These are phyloP conservation scores for Wasmannia auropunctata DNA, from an alignment of 1,140 invertebrate species.

Conservation along the genomic window DNA sequence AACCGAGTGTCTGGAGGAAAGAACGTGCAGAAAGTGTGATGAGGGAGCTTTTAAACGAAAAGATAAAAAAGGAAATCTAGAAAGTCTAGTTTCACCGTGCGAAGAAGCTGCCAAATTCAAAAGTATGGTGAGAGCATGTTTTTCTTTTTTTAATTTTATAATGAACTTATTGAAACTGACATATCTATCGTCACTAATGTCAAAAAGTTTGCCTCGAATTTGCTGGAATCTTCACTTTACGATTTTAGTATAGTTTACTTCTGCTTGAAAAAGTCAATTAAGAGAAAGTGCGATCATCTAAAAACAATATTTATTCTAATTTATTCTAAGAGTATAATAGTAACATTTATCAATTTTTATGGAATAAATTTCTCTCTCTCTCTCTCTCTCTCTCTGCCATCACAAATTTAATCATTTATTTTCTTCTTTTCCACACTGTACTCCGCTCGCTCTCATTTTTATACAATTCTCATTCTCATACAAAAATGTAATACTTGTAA, in stretches of 20 bases:
- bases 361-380: neutral
- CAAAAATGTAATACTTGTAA: too few relatives aligned
- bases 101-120: neutral
- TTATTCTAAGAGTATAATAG: neutral
- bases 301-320: neutral
- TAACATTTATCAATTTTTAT: neutral
- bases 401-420: neutral
- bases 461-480: neutral
- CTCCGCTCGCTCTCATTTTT: neutral
- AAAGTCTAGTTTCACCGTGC: neutral
- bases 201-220: neutral
- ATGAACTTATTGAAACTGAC: neutral
- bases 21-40: neutral
- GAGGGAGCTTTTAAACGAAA: neutral
- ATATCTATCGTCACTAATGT: neutral
- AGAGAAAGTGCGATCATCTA: neutral
- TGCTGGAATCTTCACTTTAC: neutral
- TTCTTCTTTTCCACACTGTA: neutral
- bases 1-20: neutral
- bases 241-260: neutral
- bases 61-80: neutral
- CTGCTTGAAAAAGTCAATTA: neutral
- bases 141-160: neutral
- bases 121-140: slow-evolving; percentile 27
- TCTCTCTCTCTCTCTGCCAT: neutral